phyloP scores from a whole-genome alignment of 2,888 invertebrate genomes.

The Acanthopleura granulata region DNA sequence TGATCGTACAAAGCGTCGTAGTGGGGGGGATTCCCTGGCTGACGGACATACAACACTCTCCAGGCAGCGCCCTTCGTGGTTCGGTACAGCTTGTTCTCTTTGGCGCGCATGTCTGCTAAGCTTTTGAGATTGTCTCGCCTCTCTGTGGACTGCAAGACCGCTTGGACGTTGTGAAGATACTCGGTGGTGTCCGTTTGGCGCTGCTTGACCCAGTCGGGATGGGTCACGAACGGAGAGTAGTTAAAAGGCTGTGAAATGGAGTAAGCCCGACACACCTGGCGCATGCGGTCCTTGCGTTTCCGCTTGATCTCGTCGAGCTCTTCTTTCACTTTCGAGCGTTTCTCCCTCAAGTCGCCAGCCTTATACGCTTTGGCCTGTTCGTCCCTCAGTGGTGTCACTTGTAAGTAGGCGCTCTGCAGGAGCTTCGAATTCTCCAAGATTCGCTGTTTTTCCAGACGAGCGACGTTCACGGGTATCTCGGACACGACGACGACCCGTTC shows the following conservation, averaged over 20 bases:
- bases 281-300: background rate
- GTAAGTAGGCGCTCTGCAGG: background rate
- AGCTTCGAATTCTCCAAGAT: too few species aligned
- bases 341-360: background rate
- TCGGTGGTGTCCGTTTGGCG: background rate
- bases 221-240: background rate
- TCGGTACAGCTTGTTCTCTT: background rate
- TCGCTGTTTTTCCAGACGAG: too few species aligned
- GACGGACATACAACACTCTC: background rate
- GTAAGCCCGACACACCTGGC: background rate
- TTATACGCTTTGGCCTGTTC: background rate
- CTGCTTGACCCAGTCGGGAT: background rate
- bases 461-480: too few species aligned
- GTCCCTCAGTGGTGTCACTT: background rate
- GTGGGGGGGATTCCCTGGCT: background rate
- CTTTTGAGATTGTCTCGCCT: background rate
- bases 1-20: background rate
- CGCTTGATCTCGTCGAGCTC: background rate
- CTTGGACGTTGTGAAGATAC: background rate
- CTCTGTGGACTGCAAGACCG: background rate
- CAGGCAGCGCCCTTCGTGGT: background rate
- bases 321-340: background rate
- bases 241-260: background rate
- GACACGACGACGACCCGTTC: too few species aligned
- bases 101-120: background rate